Conservation (phyloP, 2,888 invertebrate genomes). For the Baronia brevicornis region DNA sequence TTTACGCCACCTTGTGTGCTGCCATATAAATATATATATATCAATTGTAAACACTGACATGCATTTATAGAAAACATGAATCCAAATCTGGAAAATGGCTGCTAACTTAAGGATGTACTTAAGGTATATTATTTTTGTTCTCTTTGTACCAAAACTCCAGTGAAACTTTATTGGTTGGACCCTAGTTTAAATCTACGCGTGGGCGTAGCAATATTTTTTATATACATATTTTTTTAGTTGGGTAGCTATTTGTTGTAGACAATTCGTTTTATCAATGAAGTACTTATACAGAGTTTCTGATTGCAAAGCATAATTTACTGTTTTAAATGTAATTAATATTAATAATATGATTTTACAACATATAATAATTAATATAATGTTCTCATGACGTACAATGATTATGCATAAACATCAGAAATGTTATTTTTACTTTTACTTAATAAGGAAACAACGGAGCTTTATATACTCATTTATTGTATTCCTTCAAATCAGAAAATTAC, state of each 20-base stretch:
- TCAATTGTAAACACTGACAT: slow-evolving; percentile 11
- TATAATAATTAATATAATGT: not conserved
- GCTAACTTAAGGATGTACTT: slow-evolving; percentile 32
- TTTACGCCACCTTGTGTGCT: too few relatives aligned
- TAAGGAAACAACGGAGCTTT: too few relatives aligned
- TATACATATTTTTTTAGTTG: slow-evolving; percentile 24
- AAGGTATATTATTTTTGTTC: slow-evolving; percentile 20
- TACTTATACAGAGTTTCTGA: slow-evolving; percentile 12
- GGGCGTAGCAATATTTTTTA: slow-evolving; percentile 22
- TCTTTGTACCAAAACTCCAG: slow-evolving; percentile 27
- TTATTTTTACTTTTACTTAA: too few relatives aligned
- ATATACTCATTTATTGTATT: too few relatives aligned
- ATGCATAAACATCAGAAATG: too few relatives aligned
- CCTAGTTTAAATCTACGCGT: slow-evolving; percentile 18
- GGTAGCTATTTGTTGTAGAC: slow-evolving; percentile 21
- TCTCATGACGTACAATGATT: too few relatives aligned
- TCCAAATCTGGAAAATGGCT: slow-evolving; percentile 18
- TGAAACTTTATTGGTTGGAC: slow-evolving; percentile 23
- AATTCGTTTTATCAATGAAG: slow-evolving; percentile 15
- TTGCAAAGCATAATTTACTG: slow-evolving; percentile 6
- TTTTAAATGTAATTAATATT: too few relatives aligned
- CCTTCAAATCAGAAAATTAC: too few relatives aligned
- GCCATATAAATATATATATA: slow-evolving; percentile 17
- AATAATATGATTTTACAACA: slow-evolving; percentile 4
- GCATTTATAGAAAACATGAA: slow-evolving; percentile 15